These are phyloP conservation scores for Ephydatia muelleri DNA, from an alignment of 37 sponge, comb jelly and placozoan genomes.

Conservation along the genomic window DNA sequence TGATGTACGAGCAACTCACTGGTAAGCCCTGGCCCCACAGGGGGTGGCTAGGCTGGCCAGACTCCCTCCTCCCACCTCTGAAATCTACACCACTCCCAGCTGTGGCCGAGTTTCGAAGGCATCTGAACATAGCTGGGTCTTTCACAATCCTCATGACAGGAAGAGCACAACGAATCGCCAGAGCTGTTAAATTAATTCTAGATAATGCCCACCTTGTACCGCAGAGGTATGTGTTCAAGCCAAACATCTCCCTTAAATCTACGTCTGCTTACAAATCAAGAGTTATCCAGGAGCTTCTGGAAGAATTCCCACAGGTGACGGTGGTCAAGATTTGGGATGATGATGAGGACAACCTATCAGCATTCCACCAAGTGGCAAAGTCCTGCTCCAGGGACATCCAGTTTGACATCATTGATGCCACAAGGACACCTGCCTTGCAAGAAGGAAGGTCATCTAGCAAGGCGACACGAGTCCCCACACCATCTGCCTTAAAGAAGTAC, in stretches of 20 bases:
- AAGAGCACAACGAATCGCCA: constrained; percentile 32
- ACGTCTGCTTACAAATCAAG: constrained; percentile 61
- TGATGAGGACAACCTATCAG: constrained; percentile 56
- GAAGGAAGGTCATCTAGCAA: constrained; percentile 19
- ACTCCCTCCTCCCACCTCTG: constrained; percentile 82
- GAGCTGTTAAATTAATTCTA: constrained; percentile 48
- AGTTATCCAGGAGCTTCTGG: constrained; percentile 48
- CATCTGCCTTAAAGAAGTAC: constrained; percentile 25
- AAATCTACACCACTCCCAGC: constrained; percentile 74
- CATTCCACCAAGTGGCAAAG: constrained; percentile 44
- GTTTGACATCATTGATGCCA: constrained; percentile 79
- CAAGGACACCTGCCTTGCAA: background rate
- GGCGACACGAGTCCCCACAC: background rate
- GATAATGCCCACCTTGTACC: constrained; percentile 50
- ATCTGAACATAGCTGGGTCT: constrained; percentile 51
- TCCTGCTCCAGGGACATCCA: constrained; percentile 4
- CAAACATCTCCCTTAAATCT: constrained; percentile 27
- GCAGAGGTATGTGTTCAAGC: constrained; percentile 56
- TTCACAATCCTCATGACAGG: constrained; percentile 78
- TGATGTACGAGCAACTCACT: constrained; percentile 57
- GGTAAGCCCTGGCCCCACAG: constrained; percentile 72
- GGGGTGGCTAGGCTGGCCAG: constrained; percentile 67
- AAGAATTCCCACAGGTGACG: constrained; percentile 40
- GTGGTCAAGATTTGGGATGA: constrained; percentile 85
- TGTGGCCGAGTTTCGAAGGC: constrained; percentile 49